Evolutionary conservation across 2,888 invertebrate genomes (phyloP).

Genomic region (Rotaria socialis): DNA sequence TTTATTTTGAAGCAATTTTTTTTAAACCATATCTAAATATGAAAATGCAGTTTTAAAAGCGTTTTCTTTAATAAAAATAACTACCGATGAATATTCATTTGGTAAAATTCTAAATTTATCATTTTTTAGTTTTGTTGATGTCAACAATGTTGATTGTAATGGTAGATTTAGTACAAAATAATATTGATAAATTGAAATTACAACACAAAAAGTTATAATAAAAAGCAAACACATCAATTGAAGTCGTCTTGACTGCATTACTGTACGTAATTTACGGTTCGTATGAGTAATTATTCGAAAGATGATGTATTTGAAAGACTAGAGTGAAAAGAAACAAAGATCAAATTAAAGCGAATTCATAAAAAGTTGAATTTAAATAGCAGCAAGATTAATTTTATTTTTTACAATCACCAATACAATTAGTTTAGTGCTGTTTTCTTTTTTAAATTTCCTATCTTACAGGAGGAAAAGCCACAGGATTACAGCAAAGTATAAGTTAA

Average conservation of each 20-base stretch:
- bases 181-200: background rate
- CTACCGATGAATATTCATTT: background rate
- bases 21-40: background rate
- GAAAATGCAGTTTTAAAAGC: background rate
- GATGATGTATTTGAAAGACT: background rate
- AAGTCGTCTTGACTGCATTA: background rate
- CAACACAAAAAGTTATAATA: background rate
- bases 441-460: too few relatives aligned
- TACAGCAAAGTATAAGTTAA: too few relatives aligned
- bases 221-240: background rate
- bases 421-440: too few relatives aligned
- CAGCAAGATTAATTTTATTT: too few relatives aligned
- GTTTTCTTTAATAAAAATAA: background rate
- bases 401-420: too few relatives aligned
- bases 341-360: too few relatives aligned
- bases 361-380: too few relatives aligned
- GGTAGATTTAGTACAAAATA: background rate
- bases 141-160: background rate
- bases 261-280: background rate
- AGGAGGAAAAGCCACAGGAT: too few relatives aligned
- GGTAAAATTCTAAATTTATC: background rate
- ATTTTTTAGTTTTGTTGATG: background rate
- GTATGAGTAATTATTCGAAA: background rate
- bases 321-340: background rate
- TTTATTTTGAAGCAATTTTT: background rate